Evolutionary conservation across 1,140 invertebrate species (phyloP).

Genomic region (Caenorhabditis remanei): DNA sequence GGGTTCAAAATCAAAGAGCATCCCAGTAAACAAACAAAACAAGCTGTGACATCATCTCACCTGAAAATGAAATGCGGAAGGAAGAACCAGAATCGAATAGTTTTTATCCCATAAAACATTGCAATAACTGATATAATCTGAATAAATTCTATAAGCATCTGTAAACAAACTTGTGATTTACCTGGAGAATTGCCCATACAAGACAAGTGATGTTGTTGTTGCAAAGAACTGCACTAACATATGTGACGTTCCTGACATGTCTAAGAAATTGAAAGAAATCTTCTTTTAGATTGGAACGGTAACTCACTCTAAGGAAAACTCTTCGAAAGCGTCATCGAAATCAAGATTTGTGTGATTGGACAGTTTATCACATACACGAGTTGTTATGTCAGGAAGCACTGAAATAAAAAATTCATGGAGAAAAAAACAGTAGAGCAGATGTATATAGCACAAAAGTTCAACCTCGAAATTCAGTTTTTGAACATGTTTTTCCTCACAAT

Average conservation of each 20-base stretch:
- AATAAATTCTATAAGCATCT: background rate
- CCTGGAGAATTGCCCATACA: constrained; percentile 60
- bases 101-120: constrained; percentile 68
- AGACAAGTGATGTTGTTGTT: constrained; percentile 66
- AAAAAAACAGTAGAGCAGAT: no score
- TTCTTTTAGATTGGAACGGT: background rate
- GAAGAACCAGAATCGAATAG: constrained; percentile 63
- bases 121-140: constrained; percentile 65
- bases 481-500: no score
- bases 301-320: constrained; percentile 5
- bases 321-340: background rate
- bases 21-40: no score
- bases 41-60: background rate
- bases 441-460: no score
- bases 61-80: constrained; percentile 69
- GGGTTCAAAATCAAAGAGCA: no score
- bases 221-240: constrained; percentile 59
- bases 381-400: constrained; percentile 64
- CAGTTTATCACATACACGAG: constrained; percentile 58
- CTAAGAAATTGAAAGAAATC: background rate
- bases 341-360: background rate
- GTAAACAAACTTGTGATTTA: background rate
- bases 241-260: constrained; percentile 45
- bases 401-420: background rate
- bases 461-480: no score